Evolutionary conservation across 2,797 vertebrate species (phyloP).

Genomic region (Peromyscus aztecus): DNA sequence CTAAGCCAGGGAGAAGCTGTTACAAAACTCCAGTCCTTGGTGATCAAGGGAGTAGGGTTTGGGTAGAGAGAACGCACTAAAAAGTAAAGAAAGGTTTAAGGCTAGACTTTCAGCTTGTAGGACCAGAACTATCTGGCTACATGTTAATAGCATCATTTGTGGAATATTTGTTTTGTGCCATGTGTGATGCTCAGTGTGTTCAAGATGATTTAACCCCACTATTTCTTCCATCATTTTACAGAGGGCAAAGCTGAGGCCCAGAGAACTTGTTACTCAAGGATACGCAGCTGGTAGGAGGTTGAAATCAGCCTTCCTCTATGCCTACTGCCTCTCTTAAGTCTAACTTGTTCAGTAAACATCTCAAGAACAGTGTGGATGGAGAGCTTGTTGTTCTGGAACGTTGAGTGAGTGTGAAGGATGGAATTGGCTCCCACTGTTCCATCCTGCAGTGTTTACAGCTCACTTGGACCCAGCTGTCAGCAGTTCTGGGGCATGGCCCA

Average conservation of each 20-base stretch:
- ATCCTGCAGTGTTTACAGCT: neutral
- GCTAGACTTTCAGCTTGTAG: neutral
- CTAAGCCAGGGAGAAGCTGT: rapidly evolving
- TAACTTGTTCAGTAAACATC: neutral
- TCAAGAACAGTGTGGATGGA: neutral
- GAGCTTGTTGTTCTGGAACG: neutral
- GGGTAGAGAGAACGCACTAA: neutral
- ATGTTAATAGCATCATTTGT: neutral
- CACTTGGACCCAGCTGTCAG: neutral
- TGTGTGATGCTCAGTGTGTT: neutral
- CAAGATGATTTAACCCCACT: neutral
- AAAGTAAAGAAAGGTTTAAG: slow-evolving; percentile 16
- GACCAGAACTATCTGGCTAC: neutral
- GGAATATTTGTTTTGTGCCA: neutral
- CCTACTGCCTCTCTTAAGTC: neutral
- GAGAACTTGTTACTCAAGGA: neutral
- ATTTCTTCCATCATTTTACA: neutral
- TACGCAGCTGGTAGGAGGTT: neutral
- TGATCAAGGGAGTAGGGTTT: neutral
- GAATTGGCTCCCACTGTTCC: neutral
- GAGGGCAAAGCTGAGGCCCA: neutral
- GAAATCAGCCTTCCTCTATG: neutral
- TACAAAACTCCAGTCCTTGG: neutral
- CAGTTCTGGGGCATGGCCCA: neutral
- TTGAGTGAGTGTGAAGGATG: neutral